phyloP scores from a whole-genome alignment of 2,888 invertebrate genomes.

The Catocala sponsa region DNA sequence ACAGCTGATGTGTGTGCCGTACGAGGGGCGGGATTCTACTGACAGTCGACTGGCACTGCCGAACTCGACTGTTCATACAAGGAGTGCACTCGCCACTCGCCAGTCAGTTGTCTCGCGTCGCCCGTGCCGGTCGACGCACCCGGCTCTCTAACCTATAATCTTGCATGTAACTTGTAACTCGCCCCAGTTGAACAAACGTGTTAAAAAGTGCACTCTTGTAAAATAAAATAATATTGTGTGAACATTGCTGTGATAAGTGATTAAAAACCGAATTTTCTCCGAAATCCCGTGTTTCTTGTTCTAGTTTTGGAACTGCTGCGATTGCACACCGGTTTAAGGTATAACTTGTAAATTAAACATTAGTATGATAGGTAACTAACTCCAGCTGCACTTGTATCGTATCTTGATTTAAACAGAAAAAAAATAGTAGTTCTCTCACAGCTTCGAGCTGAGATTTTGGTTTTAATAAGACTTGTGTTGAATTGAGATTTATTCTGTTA shows the following conservation, averaged over 20 bases:
- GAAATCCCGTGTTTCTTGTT: slow-evolving; percentile 30
- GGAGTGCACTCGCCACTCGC: slow-evolving; percentile 25
- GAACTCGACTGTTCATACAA: slow-evolving; percentile 19
- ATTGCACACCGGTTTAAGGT: slow-evolving; percentile 57
- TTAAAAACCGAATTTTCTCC: slow-evolving; percentile 32
- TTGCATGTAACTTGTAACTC: slow-evolving; percentile 33
- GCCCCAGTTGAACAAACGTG: slow-evolving; percentile 48
- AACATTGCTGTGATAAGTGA: slow-evolving; percentile 55
- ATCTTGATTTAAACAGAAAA: slow-evolving; percentile 29
- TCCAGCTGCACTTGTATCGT: slow-evolving; percentile 44
- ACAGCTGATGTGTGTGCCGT: slow-evolving; percentile 49
- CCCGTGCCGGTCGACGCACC: slow-evolving; percentile 60
- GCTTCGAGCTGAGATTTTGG: background rate
- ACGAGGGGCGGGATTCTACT: slow-evolving; percentile 46
- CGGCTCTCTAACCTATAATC: slow-evolving; percentile 38
- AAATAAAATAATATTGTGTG: slow-evolving; percentile 28
- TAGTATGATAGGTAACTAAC: slow-evolving; percentile 42
- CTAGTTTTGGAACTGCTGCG: slow-evolving; percentile 42
- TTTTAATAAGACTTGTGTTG: background rate
- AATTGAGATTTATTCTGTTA: background rate
- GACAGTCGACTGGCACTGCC: slow-evolving; percentile 12
- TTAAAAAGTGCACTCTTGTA: slow-evolving; percentile 49
- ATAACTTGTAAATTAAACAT: slow-evolving; percentile 46
- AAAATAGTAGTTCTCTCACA: background rate
- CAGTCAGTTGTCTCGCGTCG: slow-evolving; percentile 73